Percentiles rank a stretch among this genome's conserved stretches.
phyloP scores from a whole-genome alignment of 2,113 vertebrate species.

The Ptilorrhoa leucosticta region DNA sequence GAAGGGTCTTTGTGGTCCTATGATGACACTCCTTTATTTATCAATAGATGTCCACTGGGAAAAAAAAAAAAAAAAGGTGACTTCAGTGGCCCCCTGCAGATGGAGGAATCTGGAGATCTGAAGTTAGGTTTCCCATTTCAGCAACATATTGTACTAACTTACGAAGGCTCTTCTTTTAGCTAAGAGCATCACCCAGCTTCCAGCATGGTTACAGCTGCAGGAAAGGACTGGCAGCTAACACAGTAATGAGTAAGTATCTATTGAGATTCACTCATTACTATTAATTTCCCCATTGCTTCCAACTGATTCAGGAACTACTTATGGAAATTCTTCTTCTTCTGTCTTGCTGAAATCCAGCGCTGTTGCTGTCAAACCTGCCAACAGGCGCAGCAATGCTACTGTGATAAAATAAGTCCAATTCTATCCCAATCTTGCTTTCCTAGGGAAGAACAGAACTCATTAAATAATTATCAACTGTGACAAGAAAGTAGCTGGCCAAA shows the following conservation, averaged over 20 bases:
- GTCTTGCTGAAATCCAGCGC: conserved; percentile 44
- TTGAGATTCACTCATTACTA: conserved; percentile 57
- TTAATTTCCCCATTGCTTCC: background rate
- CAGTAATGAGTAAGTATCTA: conserved; percentile 32
- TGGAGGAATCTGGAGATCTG: background rate
- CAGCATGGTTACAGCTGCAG: conserved; percentile 32
- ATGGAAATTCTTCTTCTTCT: conserved; percentile 66
- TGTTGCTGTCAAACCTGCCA: conserved; percentile 37
- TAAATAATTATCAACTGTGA: conserved; percentile 59
- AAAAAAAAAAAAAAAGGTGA: background rate
- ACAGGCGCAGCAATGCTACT: conserved; percentile 12
- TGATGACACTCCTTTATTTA: background rate
- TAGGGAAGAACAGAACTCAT: conserved; percentile 63
- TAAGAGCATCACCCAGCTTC: conserved; percentile 10
- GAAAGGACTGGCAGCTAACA: conserved; percentile 35
- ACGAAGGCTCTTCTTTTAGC: background rate
- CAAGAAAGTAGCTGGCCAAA: conserved; percentile 64
- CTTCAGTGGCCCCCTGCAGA: background rate
- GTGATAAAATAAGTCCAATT: conserved; percentile 57
- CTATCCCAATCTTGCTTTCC: conserved; percentile 60
- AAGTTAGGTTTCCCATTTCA: background rate
- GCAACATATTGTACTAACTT: background rate
- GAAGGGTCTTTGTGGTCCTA: background rate
- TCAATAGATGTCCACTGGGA: background rate
- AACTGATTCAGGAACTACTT: conserved; percentile 48